Conservation (phyloP, 2,888 invertebrate genomes). For the Cosmia pyralina region DNA sequence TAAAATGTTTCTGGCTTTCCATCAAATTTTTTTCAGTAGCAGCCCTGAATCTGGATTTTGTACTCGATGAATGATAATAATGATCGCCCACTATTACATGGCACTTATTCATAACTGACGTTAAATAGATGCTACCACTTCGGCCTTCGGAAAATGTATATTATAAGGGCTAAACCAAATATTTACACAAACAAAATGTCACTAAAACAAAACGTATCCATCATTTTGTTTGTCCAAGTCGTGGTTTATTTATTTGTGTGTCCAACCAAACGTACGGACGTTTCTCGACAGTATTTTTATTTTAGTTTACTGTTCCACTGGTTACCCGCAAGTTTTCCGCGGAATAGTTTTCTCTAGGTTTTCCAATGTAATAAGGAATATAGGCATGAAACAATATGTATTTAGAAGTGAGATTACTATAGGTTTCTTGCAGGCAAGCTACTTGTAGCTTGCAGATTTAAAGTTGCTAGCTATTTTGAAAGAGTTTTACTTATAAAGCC, state of each 20-base stretch:
- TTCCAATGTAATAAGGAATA: conserved; percentile 2
- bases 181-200: conserved; percentile 5
- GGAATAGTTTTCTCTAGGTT: conserved; percentile 14
- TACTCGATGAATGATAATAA: background rate
- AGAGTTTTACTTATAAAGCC: background rate
- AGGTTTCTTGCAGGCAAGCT: background rate
- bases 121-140: background rate
- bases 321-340: conserved; percentile 3
- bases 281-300: conserved; percentile 10
- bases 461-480: background rate
- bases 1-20: background rate
- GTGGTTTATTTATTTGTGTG: conserved; percentile 27
- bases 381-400: background rate
- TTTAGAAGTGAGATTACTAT: background rate
- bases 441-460: background rate
- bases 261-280: conserved; percentile 1
- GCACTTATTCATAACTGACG: background rate
- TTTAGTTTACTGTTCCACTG: conserved; percentile 11
- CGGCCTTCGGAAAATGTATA: background rate
- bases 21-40: background rate
- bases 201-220: conserved; percentile 24
- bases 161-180: conserved; percentile 4
- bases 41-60: background rate
- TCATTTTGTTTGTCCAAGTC: conserved; percentile 26
- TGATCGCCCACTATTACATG: background rate